These are phyloP conservation scores for Phaethon lepturus DNA, from an alignment of 2,113 vertebrate genomes.

Conservation along the genomic window DNA sequence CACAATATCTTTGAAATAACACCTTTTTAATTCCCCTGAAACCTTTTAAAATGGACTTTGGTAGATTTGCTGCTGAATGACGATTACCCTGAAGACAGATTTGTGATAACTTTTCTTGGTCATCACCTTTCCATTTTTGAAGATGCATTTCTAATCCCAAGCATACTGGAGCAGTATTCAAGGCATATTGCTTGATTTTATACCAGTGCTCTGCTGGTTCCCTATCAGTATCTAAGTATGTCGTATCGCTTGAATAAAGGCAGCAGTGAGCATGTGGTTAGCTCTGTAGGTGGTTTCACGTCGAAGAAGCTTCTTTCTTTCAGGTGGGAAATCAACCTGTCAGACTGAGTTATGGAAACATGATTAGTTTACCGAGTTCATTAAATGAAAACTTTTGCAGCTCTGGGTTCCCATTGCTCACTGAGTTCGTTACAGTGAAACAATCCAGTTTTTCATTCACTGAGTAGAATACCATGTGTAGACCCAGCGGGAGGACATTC, in stretches of 20 bases:
- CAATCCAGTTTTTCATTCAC: slow-evolving; percentile 78
- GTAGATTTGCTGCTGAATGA: slow-evolving; percentile 37
- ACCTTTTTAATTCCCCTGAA: slow-evolving; percentile 38
- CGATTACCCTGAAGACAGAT: slow-evolving; percentile 43
- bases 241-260: neutral
- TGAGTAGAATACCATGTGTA: slow-evolving; percentile 88
- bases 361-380: slow-evolving; percentile 77
- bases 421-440: slow-evolving; percentile 67
- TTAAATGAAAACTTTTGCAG: slow-evolving; percentile 70
- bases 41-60: slow-evolving; percentile 36
- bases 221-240: neutral
- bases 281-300: slow-evolving; percentile 69
- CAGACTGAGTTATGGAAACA: slow-evolving; percentile 75
- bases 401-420: slow-evolving; percentile 53
- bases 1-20: slow-evolving; percentile 34
- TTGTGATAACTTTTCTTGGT: slow-evolving; percentile 46
- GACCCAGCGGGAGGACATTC: slow-evolving; percentile 90
- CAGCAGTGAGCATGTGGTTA: slow-evolving; percentile 44
- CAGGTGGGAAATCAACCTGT: slow-evolving; percentile 77
- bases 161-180: slow-evolving; percentile 21
- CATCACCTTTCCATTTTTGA: slow-evolving; percentile 58
- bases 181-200: slow-evolving; percentile 19
- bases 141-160: slow-evolving; percentile 58
- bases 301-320: slow-evolving; percentile 48
- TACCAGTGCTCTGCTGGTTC: neutral